Evolutionary conservation across 2,113 vertebrate genomes (phyloP).

Genomic region (Chionis minor): DNA sequence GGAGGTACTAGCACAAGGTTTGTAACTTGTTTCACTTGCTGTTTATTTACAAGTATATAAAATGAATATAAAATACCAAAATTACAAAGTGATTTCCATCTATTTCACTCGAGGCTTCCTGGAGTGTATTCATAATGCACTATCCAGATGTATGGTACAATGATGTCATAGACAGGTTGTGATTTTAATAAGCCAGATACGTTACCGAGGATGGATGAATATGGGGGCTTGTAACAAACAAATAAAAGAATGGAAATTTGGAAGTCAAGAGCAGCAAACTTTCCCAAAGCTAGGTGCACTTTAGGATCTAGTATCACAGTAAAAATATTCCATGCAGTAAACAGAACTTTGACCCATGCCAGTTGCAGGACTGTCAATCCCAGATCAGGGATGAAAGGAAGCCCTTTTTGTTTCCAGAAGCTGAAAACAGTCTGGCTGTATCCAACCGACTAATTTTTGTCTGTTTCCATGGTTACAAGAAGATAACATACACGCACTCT

Average conservation of each 20-base stretch:
- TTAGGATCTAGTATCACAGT: not conserved
- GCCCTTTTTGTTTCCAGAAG: not conserved
- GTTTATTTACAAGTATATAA: not conserved
- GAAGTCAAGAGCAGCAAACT: not conserved
- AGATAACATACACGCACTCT: not conserved
- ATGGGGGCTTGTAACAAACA: not conserved
- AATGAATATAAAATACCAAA: not conserved
- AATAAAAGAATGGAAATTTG: not conserved
- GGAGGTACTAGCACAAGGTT: not conserved
- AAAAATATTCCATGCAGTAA: not conserved
- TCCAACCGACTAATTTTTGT: not conserved
- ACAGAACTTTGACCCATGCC: not conserved
- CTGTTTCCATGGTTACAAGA: slow-evolving; percentile 2
- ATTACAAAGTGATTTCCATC: not conserved
- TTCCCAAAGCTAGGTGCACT: not conserved
- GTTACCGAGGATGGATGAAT: not conserved
- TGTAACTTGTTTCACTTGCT: not conserved
- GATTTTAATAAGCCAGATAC: not conserved
- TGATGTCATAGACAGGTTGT: not conserved
- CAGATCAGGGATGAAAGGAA: not conserved
- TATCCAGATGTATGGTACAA: not conserved
- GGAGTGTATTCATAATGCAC: not conserved
- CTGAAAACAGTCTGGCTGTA: not conserved
- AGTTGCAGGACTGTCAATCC: not conserved
- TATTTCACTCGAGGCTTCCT: not conserved